A percentile compares a stretch with the other conserved stretches of the same genome.
Conservation (phyloP, 2,113 vertebrate species). For the Mesitornis unicolor region DNA sequence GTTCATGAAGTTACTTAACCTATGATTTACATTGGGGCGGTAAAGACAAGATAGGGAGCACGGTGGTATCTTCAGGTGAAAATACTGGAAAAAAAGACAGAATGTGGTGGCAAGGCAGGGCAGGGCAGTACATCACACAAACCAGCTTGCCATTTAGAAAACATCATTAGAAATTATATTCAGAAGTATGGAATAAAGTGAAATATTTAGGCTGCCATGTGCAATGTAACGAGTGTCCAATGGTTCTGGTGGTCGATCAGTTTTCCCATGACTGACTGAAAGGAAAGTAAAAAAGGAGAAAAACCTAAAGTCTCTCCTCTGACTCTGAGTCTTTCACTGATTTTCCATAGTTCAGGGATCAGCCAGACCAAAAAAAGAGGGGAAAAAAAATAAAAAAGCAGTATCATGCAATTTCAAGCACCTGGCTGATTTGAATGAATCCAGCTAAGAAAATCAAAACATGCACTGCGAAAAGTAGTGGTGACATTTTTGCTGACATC, state of each 20-base stretch:
- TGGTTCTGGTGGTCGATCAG: not conserved
- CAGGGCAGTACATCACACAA: not conserved
- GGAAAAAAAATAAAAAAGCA: not conserved
- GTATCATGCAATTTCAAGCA: conserved; percentile 37
- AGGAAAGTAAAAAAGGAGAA: not conserved
- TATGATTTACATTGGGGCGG: not conserved
- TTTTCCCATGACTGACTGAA: not conserved
- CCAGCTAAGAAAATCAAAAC: conserved; percentile 30
- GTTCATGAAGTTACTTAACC: not conserved
- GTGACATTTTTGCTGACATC: conserved; percentile 62
- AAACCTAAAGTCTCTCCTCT: not conserved
- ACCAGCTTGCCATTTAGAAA: not conserved
- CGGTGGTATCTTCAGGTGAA: not conserved
- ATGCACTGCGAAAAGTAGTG: conserved; percentile 20
- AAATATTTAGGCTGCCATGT: not conserved
- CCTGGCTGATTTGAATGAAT: conserved; percentile 12
- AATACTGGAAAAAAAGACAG: not conserved
- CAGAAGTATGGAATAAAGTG: not conserved
- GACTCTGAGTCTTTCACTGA: not conserved
- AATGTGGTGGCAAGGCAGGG: not conserved
- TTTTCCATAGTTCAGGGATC: not conserved
- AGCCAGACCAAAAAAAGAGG: not conserved
- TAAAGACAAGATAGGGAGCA: not conserved
- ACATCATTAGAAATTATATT: not conserved
- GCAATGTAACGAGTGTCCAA: not conserved